Conservation (phyloP, 2,888 invertebrate species). For the Aphodius sticticus region DNA sequence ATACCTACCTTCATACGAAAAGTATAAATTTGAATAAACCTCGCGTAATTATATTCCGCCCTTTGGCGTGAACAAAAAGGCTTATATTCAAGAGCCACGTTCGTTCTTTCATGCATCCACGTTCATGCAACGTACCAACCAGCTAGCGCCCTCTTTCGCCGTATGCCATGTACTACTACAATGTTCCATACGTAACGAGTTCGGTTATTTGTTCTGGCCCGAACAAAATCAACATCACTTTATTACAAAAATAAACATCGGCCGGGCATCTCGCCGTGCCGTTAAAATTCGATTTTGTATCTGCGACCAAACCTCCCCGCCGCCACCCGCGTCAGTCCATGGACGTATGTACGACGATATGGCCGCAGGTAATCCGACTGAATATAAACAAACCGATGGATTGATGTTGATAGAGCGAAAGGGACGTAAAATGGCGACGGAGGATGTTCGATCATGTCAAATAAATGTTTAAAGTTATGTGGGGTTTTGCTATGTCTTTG, state of each 20-base stretch:
- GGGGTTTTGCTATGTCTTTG: no score
- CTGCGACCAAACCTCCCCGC: constrained; percentile 5
- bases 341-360: not conserved
- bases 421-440: not conserved
- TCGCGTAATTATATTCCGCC: not conserved
- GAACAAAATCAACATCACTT: constrained; percentile 28
- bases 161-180: not conserved
- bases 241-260: constrained; percentile 31
- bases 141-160: not conserved
- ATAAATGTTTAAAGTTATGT: no score
- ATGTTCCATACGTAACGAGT: not conserved
- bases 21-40: no score
- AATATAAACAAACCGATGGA: constrained; percentile 25
- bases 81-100: not conserved
- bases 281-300: constrained; percentile 30
- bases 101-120: not conserved
- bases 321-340: not conserved
- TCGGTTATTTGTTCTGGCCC: not conserved
- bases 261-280: not conserved
- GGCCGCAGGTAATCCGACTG: constrained; percentile 29
- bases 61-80: not conserved
- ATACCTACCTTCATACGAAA: no score
- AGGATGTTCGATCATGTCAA: not conserved
- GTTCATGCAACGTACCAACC: no score
- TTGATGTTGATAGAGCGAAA: not conserved